These are phyloP conservation scores for Takifugu flavidus DNA, from an alignment of 2,113 vertebrate species.

Conservation along the genomic window DNA sequence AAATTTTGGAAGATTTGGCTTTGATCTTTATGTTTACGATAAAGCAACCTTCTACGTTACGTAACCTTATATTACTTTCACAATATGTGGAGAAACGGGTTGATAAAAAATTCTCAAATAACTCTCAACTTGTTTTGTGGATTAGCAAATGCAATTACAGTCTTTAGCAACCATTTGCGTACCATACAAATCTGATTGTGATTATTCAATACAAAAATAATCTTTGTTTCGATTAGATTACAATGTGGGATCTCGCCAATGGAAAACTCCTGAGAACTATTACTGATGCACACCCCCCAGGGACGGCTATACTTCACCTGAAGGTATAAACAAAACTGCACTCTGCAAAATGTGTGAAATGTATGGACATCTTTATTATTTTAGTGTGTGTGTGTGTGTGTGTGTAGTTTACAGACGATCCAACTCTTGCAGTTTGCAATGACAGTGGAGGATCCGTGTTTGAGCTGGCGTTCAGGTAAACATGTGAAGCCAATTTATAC, in stretches of 20 bases:
- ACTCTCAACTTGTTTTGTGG: too few species aligned
- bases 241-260: conserved; percentile 98
- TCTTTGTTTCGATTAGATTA: conserved; percentile 77
- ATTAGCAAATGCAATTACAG: too few species aligned
- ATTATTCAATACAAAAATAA: too few species aligned
- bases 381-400: not conserved
- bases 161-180: too few species aligned
- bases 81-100: too few species aligned
- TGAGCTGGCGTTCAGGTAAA: conserved; percentile 94
- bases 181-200: too few species aligned
- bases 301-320: conserved; percentile 92
- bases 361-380: fast-evolving
- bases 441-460: conserved; percentile 98
- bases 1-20: too few species aligned
- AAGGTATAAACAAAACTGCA: conserved; percentile 79
- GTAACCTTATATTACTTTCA: too few species aligned
- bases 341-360: not conserved
- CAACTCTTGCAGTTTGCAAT: conserved; percentile 93
- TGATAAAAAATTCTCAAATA: too few species aligned
- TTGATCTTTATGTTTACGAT: too few species aligned
- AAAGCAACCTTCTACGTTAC: too few species aligned
- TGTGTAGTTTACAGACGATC: conserved; percentile 93
- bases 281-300: conserved; percentile 95
- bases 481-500: not conserved
- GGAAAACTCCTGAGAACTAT: conserved; percentile 95